These are phyloP conservation scores for Glomeris maerens DNA, from an alignment of 1,140 invertebrate species.

Conservation along the genomic window DNA sequence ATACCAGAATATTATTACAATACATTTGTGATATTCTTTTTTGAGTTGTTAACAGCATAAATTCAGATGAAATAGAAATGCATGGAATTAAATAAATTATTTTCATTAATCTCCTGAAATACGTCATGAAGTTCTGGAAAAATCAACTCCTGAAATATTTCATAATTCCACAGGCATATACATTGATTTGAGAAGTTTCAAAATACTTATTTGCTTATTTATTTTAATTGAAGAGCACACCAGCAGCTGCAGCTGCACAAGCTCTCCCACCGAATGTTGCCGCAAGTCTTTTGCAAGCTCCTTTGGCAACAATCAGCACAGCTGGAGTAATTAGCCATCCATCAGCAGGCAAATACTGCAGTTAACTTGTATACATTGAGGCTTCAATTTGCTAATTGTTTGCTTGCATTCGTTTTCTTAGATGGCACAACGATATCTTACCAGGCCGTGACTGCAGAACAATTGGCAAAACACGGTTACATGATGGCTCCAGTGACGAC, in stretches of 20 bases:
- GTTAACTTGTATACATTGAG: background rate
- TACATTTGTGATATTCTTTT: no score
- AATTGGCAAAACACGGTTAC: slow-evolving; percentile 10
- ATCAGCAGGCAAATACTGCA: slow-evolving; percentile 18
- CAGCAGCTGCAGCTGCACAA: slow-evolving; percentile 26
- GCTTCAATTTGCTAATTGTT: background rate
- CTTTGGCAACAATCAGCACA: slow-evolving; percentile 22
- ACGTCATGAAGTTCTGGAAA: no score
- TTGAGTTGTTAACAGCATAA: no score
- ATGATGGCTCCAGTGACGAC: background rate
- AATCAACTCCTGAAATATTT: no score
- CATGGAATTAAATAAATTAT: no score
- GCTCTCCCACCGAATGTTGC: slow-evolving; percentile 22
- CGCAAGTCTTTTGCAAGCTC: slow-evolving; percentile 26
- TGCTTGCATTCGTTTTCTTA: slow-evolving; percentile 6
- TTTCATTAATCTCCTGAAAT: no score
- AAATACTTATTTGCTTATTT: background rate
- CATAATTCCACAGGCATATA: no score
- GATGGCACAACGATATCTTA: slow-evolving; percentile 11
- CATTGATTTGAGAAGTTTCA: background rate
- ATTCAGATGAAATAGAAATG: no score
- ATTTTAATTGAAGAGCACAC: slow-evolving; percentile 19
- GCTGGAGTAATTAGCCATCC: slow-evolving; percentile 20
- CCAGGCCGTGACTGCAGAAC: slow-evolving; percentile 10
- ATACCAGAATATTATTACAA: no score